Evolutionary conservation across 2,888 invertebrate genomes (phyloP), one percentile per base, ranked within the genome.

Genomic region (Leptothorax acervorum): DNA sequence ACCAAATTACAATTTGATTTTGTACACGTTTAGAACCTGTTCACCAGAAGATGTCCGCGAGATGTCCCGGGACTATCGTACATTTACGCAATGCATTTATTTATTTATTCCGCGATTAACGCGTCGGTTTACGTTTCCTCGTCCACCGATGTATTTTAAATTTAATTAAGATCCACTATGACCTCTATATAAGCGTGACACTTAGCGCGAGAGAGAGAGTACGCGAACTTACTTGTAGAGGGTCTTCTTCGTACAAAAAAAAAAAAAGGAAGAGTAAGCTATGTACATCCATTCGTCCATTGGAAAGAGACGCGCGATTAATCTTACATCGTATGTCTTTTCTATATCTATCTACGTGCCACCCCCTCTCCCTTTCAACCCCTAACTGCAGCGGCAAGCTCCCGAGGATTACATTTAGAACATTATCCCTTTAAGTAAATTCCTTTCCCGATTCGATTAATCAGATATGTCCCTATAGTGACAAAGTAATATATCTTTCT

Each of bases 1-100:
- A 93, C 90, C 42, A 90, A 79, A 91, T 93, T 93, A 92, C 88
- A 92, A 93, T 92, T 94, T 93, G 92, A 93, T 93, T 94, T 86
- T 82, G 66, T 82, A 60, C 51, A 71, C 65, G 45, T 84, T 84
- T 62, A 85, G 78, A 78, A 78, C 70, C 78, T 91, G 87, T 91
- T 90, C 92, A 92, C 90, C 90, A 91, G 91, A 92, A 90, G 91
- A 92, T 83, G 85, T 91, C 75, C 73, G 55, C 70, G 82, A 65
- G 65, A 75, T 35, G 23, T 23, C 31, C 63, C 48, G 23, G 45
- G 35, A 57, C 42, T 55, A 78, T 55, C 35, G 28, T 53, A 68
- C 11, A 51, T n/a, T 62, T 73, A 71, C 74, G 68, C 55, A 15
- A 18, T 35, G 55, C 53, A 45, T 23, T 45, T 31, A 35, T 35